Base-by-base conservation (phyloP, 2,797 vertebrate species). In the Dicrostonyx torquatus region DNA sequence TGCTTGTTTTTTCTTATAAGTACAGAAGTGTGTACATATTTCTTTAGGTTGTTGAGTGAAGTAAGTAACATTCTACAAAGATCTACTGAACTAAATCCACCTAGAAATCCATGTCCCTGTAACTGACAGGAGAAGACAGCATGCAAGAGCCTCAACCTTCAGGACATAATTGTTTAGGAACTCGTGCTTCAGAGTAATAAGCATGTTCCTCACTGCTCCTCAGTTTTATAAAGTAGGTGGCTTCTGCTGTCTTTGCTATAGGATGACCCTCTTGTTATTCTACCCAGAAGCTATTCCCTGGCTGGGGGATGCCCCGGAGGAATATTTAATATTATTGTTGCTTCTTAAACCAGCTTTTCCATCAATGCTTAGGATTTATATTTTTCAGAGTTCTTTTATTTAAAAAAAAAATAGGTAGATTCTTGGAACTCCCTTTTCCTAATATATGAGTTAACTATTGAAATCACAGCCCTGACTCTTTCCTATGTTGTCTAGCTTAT, bases 1-100 rank as follows among this genome's bases (percentile, higher is more conserved):
- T 87, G 2, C 55, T 86, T 89, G 43, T 91, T 79, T 89, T 93
- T 82, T 89, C 72, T 80, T 40, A 70, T 22, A 77, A 93, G 72
- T 68, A 79, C 31, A 62, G 5, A 91, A 87, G 34, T 18, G 2
- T n/a, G 50, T 40, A 22, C 58, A 5, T 29, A 31, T 84, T 88
- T n/a, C 20, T 55, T 91, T 50, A 91, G 37, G 15, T 83, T 88
- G 18, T 68, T 80, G 58, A 45, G 34, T 34, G 20, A 34, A 55
- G 3, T 62, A 77, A 50, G 58, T 88, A 83, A 72, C 13, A 64
- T 43, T 91, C 86, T 94, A 60, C 58, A 11, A 88, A 55, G 55
- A 64, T 66, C n/a, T 90, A 8, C 48, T 90, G 20, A 34, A 88
- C 37, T 55, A 9, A 85, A 17, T 34, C 31, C 12, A 53, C 24